Evolutionary conservation across 2,113 vertebrate species (phyloP).

Genomic region (Corydoras maculifer): DNA sequence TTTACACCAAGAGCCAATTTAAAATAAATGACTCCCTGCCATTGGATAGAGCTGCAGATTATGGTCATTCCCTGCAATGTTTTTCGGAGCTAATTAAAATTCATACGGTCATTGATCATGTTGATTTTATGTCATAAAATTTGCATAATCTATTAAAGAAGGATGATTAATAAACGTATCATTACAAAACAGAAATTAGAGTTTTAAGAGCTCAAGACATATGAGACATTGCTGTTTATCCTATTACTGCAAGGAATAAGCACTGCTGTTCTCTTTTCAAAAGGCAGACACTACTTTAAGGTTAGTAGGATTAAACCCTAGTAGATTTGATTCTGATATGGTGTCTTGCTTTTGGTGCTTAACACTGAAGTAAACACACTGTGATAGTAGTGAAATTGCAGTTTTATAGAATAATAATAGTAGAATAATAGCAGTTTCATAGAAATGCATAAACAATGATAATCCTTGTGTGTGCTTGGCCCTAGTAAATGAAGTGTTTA

Average conservation of each 20-base stretch:
- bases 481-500: neutral
- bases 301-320: constrained; percentile 25
- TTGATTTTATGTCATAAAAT: constrained; percentile 90
- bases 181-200: constrained; percentile 66
- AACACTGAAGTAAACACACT: neutral
- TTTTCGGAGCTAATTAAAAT: constrained; percentile 94
- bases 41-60: constrained; percentile 81
- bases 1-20: constrained; percentile 82
- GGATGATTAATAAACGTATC: constrained; percentile 91
- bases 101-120: constrained; percentile 92
- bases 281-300: constrained; percentile 32
- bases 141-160: constrained; percentile 99
- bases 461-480: neutral
- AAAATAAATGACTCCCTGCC: constrained; percentile 90
- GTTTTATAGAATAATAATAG: too few species aligned
- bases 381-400: neutral
- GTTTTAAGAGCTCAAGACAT: constrained; percentile 54
- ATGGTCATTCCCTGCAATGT: constrained; percentile 90
- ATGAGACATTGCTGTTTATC: constrained; percentile 54
- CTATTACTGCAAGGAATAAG: constrained; percentile 46
- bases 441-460: neutral
- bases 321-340: constrained; percentile 12
- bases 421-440: too few species aligned
- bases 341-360: too few species aligned
- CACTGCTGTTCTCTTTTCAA: constrained; percentile 39